A percentile compares a stretch with the other conserved stretches of the same genome.
phyloP scores from a whole-genome alignment of 2,797 vertebrate species.

The Sebastes matsubarae region DNA sequence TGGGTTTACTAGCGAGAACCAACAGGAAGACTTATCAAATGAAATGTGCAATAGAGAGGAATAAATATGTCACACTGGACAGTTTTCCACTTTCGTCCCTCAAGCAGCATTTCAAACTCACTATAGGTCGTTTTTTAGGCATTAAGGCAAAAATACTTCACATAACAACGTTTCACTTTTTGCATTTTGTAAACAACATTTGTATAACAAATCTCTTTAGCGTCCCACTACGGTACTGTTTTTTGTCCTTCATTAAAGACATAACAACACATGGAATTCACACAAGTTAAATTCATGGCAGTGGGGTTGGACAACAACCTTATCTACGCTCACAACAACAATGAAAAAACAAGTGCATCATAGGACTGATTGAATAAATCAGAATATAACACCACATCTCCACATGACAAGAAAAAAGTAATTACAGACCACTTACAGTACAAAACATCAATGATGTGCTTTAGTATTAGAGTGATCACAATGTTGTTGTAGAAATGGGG shows the following conservation, averaged over 20 bases:
- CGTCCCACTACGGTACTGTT: background rate
- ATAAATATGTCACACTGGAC: slow-evolving; percentile 13
- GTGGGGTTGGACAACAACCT: slow-evolving; percentile 9
- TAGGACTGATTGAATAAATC: slow-evolving; percentile 14
- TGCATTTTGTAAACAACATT: slow-evolving; percentile 46
- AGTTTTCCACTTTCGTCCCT: background rate
- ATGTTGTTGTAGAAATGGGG: background rate
- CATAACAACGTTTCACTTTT: slow-evolving; percentile 11
- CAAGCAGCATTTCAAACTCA: background rate
- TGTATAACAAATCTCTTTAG: slow-evolving; percentile 1
- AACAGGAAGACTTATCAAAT: slow-evolving; percentile 23
- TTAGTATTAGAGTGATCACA: background rate
- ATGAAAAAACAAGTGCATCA: slow-evolving; percentile 6
- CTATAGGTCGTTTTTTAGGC: background rate
- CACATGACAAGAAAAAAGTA: slow-evolving; percentile 18
- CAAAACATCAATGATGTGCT: slow-evolving; percentile 17
- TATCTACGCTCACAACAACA: slow-evolving; percentile 3
- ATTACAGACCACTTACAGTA: slow-evolving; percentile 9
- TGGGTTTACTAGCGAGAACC: background rate
- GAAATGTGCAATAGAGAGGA: slow-evolving; percentile 15
- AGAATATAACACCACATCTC: slow-evolving; percentile 12
- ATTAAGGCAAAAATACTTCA: slow-evolving; percentile 38
- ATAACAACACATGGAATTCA: slow-evolving; percentile 27
- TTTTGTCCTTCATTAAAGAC: slow-evolving; percentile 14
- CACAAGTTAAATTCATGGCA: slow-evolving; percentile 18